Percentiles rank a stretch among this genome's conserved stretches.
Conservation (phyloP, 2,113 vertebrate genomes). For the Jacana jacana region DNA sequence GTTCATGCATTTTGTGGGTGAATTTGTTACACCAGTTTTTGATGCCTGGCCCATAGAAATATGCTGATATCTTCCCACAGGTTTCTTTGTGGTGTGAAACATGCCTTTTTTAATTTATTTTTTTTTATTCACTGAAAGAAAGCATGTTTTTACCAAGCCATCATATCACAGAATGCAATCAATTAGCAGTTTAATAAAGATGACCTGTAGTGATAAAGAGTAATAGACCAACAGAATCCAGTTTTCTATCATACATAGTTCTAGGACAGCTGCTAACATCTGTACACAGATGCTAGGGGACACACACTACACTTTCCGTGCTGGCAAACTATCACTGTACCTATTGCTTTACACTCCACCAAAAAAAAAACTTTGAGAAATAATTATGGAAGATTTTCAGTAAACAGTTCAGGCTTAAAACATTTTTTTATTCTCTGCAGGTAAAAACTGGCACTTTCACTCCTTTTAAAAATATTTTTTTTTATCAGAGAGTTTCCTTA, state of each 20-base stretch:
- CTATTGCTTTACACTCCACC: background rate
- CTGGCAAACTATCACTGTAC: background rate
- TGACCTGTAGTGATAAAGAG: background rate
- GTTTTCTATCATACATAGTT: background rate
- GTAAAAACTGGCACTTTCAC: background rate
- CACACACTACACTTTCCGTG: background rate
- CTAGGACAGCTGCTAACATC: background rate
- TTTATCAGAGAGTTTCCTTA: background rate
- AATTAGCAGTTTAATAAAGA: background rate
- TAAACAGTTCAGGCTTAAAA: background rate
- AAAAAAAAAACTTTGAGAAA: background rate
- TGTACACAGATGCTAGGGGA: background rate
- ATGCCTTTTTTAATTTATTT: background rate
- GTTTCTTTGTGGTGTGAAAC: background rate
- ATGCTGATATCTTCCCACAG: background rate
- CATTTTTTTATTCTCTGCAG: background rate
- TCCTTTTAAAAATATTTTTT: background rate
- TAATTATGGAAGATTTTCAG: background rate
- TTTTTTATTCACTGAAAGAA: background rate
- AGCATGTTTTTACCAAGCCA: background rate
- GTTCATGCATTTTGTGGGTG: accelerated
- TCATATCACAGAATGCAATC: background rate
- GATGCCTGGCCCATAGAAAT: background rate
- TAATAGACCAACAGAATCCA: background rate
- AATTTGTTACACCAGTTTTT: background rate